Conservation (phyloP, 2,797 vertebrate species). For the Periparus ater region DNA sequence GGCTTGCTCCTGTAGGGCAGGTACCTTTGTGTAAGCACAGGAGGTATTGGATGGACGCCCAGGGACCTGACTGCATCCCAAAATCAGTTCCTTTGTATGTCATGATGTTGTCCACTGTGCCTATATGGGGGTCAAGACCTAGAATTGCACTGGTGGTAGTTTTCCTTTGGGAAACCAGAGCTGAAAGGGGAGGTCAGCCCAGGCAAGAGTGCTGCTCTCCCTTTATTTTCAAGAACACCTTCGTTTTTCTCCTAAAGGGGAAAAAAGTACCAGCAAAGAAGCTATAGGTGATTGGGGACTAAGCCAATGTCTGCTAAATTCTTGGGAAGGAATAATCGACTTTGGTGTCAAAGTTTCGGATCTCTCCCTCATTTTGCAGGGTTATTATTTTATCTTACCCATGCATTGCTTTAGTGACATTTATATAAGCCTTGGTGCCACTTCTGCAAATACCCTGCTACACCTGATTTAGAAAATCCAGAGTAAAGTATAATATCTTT, state of each 20-base stretch:
- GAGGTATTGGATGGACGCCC: neutral
- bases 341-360: neutral
- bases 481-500: neutral
- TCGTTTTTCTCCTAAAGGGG: neutral
- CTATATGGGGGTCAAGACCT: neutral
- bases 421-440: neutral
- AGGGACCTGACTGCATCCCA: neutral
- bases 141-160: neutral
- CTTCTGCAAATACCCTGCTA: neutral
- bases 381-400: neutral
- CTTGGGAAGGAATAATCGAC: neutral
- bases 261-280: neutral
- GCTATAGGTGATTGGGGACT: neutral
- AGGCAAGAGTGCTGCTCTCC: neutral
- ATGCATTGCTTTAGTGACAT: neutral
- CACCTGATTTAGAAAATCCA: neutral
- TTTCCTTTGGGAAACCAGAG: neutral
- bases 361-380: neutral
- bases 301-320: neutral
- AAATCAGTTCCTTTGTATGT: neutral
- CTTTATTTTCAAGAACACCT: neutral
- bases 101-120: neutral
- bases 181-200: neutral
- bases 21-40: neutral
- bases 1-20: neutral